Base-by-base conservation (phyloP, 2,888 invertebrate species). In the Drosophila neonasuta region DNA sequence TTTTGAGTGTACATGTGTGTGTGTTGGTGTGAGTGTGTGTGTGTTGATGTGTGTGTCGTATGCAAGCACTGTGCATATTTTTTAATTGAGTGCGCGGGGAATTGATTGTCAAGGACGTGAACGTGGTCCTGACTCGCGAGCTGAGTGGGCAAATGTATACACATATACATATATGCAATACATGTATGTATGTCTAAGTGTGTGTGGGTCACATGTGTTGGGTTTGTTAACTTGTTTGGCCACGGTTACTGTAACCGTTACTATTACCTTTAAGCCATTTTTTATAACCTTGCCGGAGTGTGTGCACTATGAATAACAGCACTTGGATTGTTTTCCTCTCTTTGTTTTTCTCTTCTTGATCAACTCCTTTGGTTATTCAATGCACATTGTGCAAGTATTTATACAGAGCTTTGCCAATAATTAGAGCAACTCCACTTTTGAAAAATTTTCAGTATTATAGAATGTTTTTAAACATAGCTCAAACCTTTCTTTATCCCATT, bases 51-150 rank as follows among this genome's bases (percentile, higher is more conserved):
- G 58, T 59, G 56, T 66, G 74, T 71, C 66, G 78, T 73, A 68
- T 73, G 79, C 83, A 83, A 80, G 78, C 71, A 71, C 50, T 74
- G 80, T 86, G 82, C 86, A 82, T 82, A 82, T 84, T 83, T 83
- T 74, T 86, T 83, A 83, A 83, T 83, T 83, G 82, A 83, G 86
- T 83, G 85, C 81, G 85, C 86, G 74, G 82, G 86, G 82, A 83
- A 83, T 83, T 83, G 82, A 83, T 83, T 83, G 82, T 86, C 82
- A 83, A 83, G 82, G 82, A 83, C 82, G 77, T 82, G 86, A 69
- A 75, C 76, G 81, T 81, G 77, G 79, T 74, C 64, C 80, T 77
- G 86, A 65, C 74, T 74, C 58, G 39, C 50, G 67, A 57, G 52
- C 49, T 58, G 55, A 50, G 57, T 34, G 57, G n/a, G 74, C 13